phyloP scores from a whole-genome alignment of 2,113 vertebrate species.

The Esox niger region DNA sequence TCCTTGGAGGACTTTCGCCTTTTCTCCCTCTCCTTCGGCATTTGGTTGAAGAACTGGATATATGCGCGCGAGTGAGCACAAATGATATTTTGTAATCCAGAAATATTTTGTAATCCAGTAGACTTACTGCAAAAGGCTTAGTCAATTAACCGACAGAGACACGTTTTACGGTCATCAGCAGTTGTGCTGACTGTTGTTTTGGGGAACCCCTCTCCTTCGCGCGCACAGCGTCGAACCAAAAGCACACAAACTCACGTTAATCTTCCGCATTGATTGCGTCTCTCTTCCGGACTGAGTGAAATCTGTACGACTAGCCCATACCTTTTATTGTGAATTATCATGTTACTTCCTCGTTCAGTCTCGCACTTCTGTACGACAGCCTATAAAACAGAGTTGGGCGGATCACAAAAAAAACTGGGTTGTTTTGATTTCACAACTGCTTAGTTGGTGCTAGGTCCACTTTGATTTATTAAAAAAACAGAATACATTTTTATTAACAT shows the following conservation, averaged over 20 bases:
- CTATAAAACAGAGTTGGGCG: too few relatives aligned
- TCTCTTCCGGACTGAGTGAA: constrained; percentile 52
- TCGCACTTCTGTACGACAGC: neutral
- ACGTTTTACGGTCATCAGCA: neutral
- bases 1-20: constrained; percentile 64
- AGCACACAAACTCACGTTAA: constrained; percentile 10
- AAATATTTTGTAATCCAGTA: neutral
- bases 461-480: too few relatives aligned
- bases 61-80: constrained; percentile 17
- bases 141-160: neutral
- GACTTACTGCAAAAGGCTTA: neutral
- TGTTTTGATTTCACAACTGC: too few relatives aligned
- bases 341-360: constrained; percentile 35
- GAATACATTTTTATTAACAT: too few relatives aligned
- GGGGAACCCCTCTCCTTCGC: constrained; percentile 57
- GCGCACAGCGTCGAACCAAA: constrained; percentile 31
- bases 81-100: neutral
- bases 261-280: constrained; percentile 53
- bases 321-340: constrained; percentile 19
- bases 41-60: constrained; percentile 31
- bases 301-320: constrained; percentile 17
- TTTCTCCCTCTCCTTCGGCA: constrained; percentile 73
- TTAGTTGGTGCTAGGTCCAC: too few relatives aligned
- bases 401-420: too few relatives aligned
- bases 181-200: constrained; percentile 10